These are phyloP conservation scores for Nothoprocta perdicaria DNA, from an alignment of 2,113 vertebrate genomes.

Conservation along the genomic window DNA sequence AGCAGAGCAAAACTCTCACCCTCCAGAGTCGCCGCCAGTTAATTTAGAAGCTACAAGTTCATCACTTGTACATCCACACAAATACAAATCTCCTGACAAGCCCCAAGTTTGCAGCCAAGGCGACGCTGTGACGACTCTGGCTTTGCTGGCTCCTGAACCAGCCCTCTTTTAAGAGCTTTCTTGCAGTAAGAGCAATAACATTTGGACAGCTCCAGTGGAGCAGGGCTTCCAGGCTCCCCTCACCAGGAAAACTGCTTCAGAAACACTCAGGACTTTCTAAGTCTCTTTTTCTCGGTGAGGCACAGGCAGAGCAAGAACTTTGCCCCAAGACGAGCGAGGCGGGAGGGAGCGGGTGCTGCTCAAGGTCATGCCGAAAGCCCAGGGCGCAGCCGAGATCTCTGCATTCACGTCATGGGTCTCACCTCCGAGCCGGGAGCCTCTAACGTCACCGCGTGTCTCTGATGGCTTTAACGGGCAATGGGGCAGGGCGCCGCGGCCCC, in stretches of 20 bases:
- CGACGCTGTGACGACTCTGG: neutral
- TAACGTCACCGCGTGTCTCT: neutral
- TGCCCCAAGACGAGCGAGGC: neutral
- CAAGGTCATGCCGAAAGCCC: neutral
- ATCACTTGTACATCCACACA: neutral
- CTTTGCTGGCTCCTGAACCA: constrained; percentile 14
- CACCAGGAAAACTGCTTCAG: neutral
- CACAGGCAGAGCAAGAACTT: constrained; percentile 25
- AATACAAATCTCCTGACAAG: neutral
- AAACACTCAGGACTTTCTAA: constrained; percentile 52
- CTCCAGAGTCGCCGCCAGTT: neutral
- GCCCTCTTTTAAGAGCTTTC: constrained; percentile 45
- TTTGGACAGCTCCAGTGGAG: constrained; percentile 65
- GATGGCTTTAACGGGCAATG: constrained; percentile 22
- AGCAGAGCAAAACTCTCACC: neutral
- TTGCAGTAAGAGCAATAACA: constrained; percentile 53
- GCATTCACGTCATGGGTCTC: neutral
- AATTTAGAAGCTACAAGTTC: neutral
- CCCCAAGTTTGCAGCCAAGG: neutral
- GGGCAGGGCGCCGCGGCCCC: neutral
- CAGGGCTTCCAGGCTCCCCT: neutral
- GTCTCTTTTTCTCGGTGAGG: constrained; percentile 32
- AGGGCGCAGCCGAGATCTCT: neutral
- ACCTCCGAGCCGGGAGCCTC: constrained; percentile 13
- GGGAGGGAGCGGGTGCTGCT: constrained; percentile 18